Base-by-base conservation (phyloP, 2,888 invertebrate species). In the Onthophagus sagittarius region DNA sequence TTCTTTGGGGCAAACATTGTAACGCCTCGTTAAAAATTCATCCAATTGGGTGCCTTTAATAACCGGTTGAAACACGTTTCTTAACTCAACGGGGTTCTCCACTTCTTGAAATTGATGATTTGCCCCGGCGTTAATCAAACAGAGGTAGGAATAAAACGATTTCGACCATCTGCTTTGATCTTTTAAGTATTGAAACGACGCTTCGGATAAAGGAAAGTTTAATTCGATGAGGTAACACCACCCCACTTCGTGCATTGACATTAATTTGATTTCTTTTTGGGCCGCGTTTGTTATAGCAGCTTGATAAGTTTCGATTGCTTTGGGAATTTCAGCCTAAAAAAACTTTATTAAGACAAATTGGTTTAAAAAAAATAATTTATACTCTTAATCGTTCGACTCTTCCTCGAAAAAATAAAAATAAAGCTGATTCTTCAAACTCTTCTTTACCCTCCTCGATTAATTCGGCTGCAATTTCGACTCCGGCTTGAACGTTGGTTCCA, bases 341-440 rank as follows among this genome's bases (percentile, higher is more conserved):
- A 70, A 75, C 53, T 4, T 1, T 53, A 4, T 53, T 53, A 53
- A 53, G 39, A 9, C 1, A 62, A 62, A 9, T 39, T 70, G 62
- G 15, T 15, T 13, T 15, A 13, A 53, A 62, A 67, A 67, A 15
- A 67, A 2, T 7, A n/a, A 63, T 15, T 80, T 83, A n/a, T n/a
- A 91, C 91, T 86, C 90, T 88, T 14, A 92, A 83, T 76, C 91
- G 84, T 78, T 88, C 87, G 62, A 90, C 86, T 77, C 92, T 83
- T 33, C 91, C 92, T 75, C 86, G 86, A 82, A 92, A 92, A 83
- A 91, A 92, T 15, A 91, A 84, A 82, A 92, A 92, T 9, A 92
- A 83, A 0, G 91, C 89, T 0, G 91, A 90, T 74, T 89, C 83
- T 39, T 86, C 85, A 80, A 89, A 92, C 77, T 89, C 87, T 72